Evolutionary conservation across 2,113 vertebrate genomes (phyloP).

Genomic region (Psettodes erumei): DNA sequence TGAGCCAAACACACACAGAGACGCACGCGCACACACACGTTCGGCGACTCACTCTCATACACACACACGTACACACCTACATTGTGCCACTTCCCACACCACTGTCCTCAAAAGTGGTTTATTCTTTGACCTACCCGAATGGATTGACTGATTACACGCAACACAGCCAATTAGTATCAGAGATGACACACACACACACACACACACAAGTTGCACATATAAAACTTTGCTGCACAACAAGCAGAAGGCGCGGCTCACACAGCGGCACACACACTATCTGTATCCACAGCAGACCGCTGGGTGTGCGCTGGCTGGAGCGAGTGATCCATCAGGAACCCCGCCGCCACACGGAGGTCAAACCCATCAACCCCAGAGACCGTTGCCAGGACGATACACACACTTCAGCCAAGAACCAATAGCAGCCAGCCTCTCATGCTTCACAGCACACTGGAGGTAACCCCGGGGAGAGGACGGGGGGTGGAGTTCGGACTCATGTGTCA

Average conservation of each 20-base stretch:
- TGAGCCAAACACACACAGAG: constrained; percentile 62
- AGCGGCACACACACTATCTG: constrained; percentile 43
- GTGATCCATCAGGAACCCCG: constrained; percentile 74
- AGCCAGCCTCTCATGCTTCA: constrained; percentile 50
- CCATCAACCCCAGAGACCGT: constrained; percentile 72
- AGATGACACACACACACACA: constrained; percentile 9
- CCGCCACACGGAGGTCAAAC: constrained; percentile 74
- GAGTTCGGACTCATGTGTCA: not conserved
- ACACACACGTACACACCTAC: not conserved
- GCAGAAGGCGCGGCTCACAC: constrained; percentile 30
- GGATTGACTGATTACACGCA: constrained; percentile 2
- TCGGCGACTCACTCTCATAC: not conserved
- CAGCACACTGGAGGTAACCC: constrained; percentile 49
- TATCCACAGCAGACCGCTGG: constrained; percentile 43
- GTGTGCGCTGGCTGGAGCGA: constrained; percentile 50
- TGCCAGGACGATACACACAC: constrained; percentile 67
- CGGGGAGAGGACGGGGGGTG: constrained; percentile 17
- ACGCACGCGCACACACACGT: constrained; percentile 41
- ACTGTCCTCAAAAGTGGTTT: constrained; percentile 2
- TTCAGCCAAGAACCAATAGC: constrained; percentile 69
- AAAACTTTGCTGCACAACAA: constrained; percentile 11
- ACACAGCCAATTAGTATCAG: constrained; percentile 4
- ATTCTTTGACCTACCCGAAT: constrained; percentile 28
- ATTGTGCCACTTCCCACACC: not conserved
- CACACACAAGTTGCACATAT: not conserved